These are phyloP conservation scores for Leptinotarsa texana DNA, from an alignment of 1,140 invertebrate genomes.

Conservation along the genomic window DNA sequence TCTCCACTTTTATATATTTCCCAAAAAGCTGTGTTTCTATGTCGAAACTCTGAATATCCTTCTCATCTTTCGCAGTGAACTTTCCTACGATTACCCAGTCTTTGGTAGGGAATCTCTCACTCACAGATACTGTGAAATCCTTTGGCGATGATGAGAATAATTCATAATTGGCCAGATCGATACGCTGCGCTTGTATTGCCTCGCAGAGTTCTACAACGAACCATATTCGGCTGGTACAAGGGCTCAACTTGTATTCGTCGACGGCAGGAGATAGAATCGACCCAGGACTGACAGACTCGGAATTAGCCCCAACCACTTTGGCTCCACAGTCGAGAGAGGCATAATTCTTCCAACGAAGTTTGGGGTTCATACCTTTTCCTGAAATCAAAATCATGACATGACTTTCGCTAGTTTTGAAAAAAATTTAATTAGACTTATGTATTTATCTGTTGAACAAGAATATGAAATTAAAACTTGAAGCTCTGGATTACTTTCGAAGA, in stretches of 20 bases:
- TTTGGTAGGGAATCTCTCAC: conserved; percentile 70
- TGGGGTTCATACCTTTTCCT: conserved; percentile 57
- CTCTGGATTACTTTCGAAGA: too few species aligned
- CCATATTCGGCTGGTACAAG: conserved; percentile 90
- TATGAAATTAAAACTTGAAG: too few species aligned
- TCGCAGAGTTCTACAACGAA: conserved; percentile 98
- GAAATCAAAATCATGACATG: neutral
- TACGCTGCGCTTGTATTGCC: conserved; percentile 89
- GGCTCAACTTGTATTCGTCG: conserved; percentile 98
- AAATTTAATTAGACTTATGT: too few species aligned
- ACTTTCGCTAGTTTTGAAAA: too few species aligned
- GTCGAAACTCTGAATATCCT: conserved; percentile 86
- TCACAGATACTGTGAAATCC: conserved; percentile 84
- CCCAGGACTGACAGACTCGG: conserved; percentile 83
- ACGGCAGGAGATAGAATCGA: conserved; percentile 83
- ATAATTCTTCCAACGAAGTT: conserved; percentile 85
- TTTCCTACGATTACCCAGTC: conserved; percentile 90
- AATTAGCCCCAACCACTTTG: conserved; percentile 90
- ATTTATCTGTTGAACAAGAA: too few species aligned
- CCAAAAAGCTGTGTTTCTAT: conserved; percentile 81
- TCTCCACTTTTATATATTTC: conserved; percentile 91
- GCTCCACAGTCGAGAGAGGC: conserved; percentile 96
- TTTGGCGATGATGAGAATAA: conserved; percentile 95
- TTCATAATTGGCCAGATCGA: conserved; percentile 97
- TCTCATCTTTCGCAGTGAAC: conserved; percentile 84